Evolutionary conservation across 2,888 invertebrate genomes (phyloP), one percentile per base, ranked within the genome.

Genomic region (Ommatoiulus sabulosus): DNA sequence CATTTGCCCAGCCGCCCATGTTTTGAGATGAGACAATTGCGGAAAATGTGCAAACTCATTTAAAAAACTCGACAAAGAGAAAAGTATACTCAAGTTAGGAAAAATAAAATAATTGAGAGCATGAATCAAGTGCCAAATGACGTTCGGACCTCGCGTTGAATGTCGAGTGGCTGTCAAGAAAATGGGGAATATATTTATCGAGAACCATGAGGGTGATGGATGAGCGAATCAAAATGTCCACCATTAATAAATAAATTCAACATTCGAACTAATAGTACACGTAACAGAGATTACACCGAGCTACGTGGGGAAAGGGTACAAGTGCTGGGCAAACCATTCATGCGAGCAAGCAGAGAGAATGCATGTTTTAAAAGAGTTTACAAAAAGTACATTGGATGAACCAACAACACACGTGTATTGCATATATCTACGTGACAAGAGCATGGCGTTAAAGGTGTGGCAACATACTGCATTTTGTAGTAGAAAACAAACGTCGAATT

Each of bases 191-290:
- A 72, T 24, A 24, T 72, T 72, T 72, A 72, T 72, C 24, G 72
- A 72, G 72, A 20, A 24, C 72, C 20, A 20, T 10, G 72, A 72
- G 72, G 24, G 72, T 72, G 72, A 72, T 72, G 72, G 72, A 72
- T 72, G 72, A 72, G 72, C 8, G 72, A 72, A 20, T 72, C 72
- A 72, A 72, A 72, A 72, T 72, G 72, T 24, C 72, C 24, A 72
- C 72, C 72, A 72, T 72, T 72, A 72, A 72, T 72, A 72, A 72
- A 72, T 72, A 72, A 72, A 72, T 72, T 72, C 72, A 72, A 72
- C 72, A 72, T 72, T 72, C 72, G n/a, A n/a, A 20, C 72, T 24
- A 24, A 72, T 24, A 72, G n/a, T n/a, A n/a, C n/a, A n/a, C n/a
- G n/a, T n/a, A 3, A 72, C 24, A 8, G 24, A 20, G 72, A 72